These are phyloP conservation scores for Epinotia bilunana DNA, from an alignment of 2,888 invertebrate genomes.

Conservation along the genomic window DNA sequence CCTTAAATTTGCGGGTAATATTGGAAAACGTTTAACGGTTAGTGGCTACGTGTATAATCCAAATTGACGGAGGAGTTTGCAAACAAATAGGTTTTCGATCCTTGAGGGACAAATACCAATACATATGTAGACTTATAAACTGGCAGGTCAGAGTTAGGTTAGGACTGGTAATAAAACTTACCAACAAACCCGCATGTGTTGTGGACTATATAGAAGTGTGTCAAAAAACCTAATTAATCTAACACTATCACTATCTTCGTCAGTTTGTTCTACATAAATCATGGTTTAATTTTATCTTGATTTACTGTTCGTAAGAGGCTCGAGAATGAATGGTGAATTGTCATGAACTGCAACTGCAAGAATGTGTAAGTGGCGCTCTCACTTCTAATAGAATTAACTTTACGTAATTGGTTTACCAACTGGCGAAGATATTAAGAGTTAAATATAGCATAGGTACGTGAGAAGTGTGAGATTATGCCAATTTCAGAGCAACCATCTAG, in stretches of 20 bases:
- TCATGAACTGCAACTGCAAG: constrained; percentile 45
- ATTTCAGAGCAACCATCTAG: constrained; percentile 9
- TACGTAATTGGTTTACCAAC: constrained; percentile 69
- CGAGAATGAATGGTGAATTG: constrained; percentile 16
- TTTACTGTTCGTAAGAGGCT: background rate
- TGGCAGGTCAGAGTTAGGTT: no score
- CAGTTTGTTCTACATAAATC: constrained; percentile 46
- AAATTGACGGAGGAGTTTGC: background rate
- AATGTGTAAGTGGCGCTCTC: constrained; percentile 54
- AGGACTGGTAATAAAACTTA: constrained; percentile 51
- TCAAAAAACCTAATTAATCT: constrained; percentile 54
- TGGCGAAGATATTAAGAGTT: constrained; percentile 46
- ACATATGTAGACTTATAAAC: background rate
- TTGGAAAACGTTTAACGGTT: constrained; percentile 25
- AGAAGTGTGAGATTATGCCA: constrained; percentile 24
- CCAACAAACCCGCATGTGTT: constrained; percentile 60
- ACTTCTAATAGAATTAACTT: constrained; percentile 70
- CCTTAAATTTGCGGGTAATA: constrained; percentile 26
- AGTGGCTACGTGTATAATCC: background rate
- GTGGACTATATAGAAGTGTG: constrained; percentile 48
- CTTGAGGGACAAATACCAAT: background rate
- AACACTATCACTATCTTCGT: constrained; percentile 57
- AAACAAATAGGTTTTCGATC: background rate
- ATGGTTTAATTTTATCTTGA: background rate
- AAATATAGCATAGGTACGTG: constrained; percentile 35